Base-by-base conservation (phyloP, 2,113 vertebrate species). In the Eublepharis macularius region DNA sequence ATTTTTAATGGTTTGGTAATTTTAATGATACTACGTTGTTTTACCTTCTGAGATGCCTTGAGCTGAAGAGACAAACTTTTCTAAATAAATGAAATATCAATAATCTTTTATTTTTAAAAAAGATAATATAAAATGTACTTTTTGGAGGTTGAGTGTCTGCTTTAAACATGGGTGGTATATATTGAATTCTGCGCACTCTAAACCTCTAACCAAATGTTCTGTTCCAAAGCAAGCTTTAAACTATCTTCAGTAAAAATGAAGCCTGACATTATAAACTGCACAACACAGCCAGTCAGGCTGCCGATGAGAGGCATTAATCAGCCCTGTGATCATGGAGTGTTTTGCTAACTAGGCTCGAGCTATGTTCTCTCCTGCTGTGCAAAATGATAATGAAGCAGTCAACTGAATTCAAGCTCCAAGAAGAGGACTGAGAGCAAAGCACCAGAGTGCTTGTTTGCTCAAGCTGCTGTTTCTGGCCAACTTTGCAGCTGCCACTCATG, bases 371-470 rank as follows among this genome's bases (percentile, higher is more conserved):
- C 88, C 86, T 0, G 7, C 92, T 90, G 92, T 76, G 92, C 0
- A 0, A 82, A 85, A 93, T 92, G 86, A 24, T 92, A 92, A 94
- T 94, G 89, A 94, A 88, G 91, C 82, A 79, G 89, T 93, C 14
- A 85, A 89, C 91, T 0, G 49, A 70, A 88, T 89, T 69, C 80
- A 87, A 87, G 88, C 82, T 84, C 81, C 83, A 75, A 0, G 4
- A 80, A 41, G 72, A 14, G 4, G 10, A 19, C 29, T 47, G 63
- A 60, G 39, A 60, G 41, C 24, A 12, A 29, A 54, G 2, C 60
- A 29, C 75, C 70, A 29, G 26, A 57, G 75, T 1, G 51, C 36
- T 36, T 57, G 32, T 19, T 54, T 68, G 43, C 39, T 63, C 10
- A 1, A 83, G 17, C n/a, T 47, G 47, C 13, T 43, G 6, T 49